Conservation (phyloP, 1,140 invertebrate species). For the Ruditapes philippinarum region DNA sequence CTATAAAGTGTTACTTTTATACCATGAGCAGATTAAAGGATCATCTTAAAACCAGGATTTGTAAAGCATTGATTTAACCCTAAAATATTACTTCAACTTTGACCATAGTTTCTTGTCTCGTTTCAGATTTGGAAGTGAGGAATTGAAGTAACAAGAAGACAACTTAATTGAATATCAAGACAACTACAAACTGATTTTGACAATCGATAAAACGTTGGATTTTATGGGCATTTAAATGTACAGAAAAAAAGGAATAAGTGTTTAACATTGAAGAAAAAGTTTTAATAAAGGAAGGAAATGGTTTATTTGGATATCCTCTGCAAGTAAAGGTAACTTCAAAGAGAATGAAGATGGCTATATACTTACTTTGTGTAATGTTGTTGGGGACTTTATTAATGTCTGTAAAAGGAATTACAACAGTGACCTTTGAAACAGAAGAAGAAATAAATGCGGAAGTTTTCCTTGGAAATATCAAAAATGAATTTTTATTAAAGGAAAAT, state of each 20-base stretch:
- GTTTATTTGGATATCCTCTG: neutral
- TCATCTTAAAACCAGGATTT: neutral
- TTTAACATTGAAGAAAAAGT: neutral
- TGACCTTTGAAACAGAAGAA: slow-evolving; percentile 33
- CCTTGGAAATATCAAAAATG: slow-evolving; percentile 45
- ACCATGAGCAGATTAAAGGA: slow-evolving; percentile 6
- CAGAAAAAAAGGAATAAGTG: neutral
- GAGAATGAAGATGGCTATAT: neutral
- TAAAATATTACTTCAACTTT: neutral
- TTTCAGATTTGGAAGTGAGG: slow-evolving; percentile 24
- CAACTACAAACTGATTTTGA: no score
- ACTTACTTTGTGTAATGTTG: neutral
- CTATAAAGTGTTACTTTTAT: slow-evolving; percentile 24
- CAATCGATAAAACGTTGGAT: no score
- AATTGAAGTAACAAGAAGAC: no score
- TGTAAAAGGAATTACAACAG: neutral
- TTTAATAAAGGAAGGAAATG: neutral
- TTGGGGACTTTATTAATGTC: neutral
- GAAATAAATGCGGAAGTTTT: neutral
- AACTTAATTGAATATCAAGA: no score
- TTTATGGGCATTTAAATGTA: no score
- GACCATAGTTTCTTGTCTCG: slow-evolving; percentile 9
- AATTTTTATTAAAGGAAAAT: neutral
- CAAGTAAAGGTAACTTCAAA: neutral
- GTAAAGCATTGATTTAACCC: neutral